A percentile compares a stretch with the other conserved stretches of the same genome.
Evolutionary conservation across 2,113 vertebrate species (phyloP).

Genomic region (Gambusia affinis): DNA sequence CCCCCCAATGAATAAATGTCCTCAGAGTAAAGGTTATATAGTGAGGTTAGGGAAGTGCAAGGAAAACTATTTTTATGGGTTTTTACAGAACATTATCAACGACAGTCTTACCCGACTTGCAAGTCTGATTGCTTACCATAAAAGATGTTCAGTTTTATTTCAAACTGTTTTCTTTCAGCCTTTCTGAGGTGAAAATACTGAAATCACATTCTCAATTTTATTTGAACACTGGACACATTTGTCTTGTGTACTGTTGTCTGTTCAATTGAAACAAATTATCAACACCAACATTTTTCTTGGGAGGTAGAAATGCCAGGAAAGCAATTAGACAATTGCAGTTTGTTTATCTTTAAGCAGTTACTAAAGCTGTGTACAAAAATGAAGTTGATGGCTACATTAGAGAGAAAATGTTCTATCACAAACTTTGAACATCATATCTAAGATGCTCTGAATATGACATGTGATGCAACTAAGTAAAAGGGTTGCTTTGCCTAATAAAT

Average conservation of each 20-base stretch:
- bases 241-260: background rate
- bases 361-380: background rate
- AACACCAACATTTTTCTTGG: background rate
- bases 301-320: background rate
- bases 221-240: background rate
- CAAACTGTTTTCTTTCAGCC: background rate
- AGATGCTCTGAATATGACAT: constrained; percentile 14
- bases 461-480: constrained; percentile 32
- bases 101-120: background rate
- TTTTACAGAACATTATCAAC: too few relatives aligned
- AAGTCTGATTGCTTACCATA: background rate
- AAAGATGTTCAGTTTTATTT: background rate
- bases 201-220: background rate
- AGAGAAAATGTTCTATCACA: background rate
- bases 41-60: too few relatives aligned
- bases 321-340: background rate
- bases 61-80: too few relatives aligned
- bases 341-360: background rate
- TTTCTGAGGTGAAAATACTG: background rate
- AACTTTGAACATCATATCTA: constrained; percentile 7
- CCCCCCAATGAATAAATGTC: too few relatives aligned
- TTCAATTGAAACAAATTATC: background rate
- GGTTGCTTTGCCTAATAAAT: constrained; percentile 49
- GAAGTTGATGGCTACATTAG: background rate
- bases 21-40: too few relatives aligned